These are phyloP conservation scores for Glandiceps talaboti DNA, from an alignment of 53 echinoderm and acorn worm genomes.

Conservation along the genomic window DNA sequence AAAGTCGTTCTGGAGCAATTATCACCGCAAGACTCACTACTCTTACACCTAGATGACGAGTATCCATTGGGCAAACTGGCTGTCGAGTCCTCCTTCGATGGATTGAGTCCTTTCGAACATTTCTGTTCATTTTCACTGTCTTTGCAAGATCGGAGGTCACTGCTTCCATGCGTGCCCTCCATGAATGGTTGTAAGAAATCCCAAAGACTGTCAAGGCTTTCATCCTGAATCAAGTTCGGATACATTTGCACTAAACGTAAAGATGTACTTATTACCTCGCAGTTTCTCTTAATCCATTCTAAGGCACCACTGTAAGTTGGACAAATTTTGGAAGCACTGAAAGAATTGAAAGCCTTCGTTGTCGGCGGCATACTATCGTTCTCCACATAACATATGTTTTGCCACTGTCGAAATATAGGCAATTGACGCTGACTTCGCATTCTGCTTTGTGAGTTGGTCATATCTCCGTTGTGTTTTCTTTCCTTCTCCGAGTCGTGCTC, in stretches of 20 bases:
- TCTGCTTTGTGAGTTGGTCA: not conserved
- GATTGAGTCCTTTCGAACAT: constrained; percentile 3
- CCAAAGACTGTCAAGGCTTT: constrained; percentile 29
- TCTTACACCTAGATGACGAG: not conserved
- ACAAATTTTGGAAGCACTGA: not conserved
- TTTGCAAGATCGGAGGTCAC: not conserved
- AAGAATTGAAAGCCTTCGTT: not conserved
- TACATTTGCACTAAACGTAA: constrained; percentile 47
- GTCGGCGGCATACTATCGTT: not conserved
- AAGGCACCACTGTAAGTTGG: constrained; percentile 48
- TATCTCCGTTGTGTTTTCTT: not conserved
- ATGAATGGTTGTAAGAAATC: constrained; percentile 18
- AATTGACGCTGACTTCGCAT: not conserved
- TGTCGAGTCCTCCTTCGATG: constrained; percentile 15
- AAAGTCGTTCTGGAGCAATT: constrained; percentile 11
- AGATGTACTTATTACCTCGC: constrained; percentile 42
- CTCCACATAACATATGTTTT: not conserved
- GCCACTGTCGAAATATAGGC: not conserved
- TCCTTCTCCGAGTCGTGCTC: not conserved
- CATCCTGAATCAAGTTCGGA: constrained; percentile 47
- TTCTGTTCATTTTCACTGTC: not conserved
- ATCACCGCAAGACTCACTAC: not conserved
- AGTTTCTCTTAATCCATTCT: constrained; percentile 56
- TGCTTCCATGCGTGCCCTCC: not conserved
- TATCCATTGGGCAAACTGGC: too few relatives aligned